Evolutionary conservation across 23 tunicate species (phyloP).

Genomic region (Diplosoma virens): DNA sequence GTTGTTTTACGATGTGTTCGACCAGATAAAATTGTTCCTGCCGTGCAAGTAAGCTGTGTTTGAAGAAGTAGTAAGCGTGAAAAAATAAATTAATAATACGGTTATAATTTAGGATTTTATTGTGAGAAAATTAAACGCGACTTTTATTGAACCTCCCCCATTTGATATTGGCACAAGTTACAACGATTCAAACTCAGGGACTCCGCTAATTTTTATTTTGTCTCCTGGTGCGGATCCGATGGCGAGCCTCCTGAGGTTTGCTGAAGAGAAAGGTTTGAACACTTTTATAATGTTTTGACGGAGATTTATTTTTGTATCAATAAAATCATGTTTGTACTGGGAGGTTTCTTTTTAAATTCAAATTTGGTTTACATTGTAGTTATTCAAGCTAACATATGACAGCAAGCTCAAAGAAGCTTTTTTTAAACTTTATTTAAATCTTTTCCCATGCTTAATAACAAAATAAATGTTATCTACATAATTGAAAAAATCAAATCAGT

Average conservation of each 20-base stretch:
- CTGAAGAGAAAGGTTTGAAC: constrained; percentile 94
- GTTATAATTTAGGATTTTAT: constrained; percentile 55
- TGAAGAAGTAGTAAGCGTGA: not conserved
- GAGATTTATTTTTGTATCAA: no score
- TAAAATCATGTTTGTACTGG: no score
- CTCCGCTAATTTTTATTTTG: constrained; percentile 83
- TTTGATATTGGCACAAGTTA: constrained; percentile 76
- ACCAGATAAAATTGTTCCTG: constrained; percentile 85
- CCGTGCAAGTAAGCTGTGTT: constrained; percentile 57
- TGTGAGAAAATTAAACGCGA: constrained; percentile 63
- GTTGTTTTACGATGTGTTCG: constrained; percentile 73
- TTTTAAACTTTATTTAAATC: no score
- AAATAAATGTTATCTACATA: no score
- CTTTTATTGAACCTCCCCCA: constrained; percentile 83
- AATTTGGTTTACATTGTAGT: no score
- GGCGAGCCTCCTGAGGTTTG: constrained; percentile 88
- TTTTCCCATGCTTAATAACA: no score
- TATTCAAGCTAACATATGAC: no score
- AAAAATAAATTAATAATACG: not conserved
- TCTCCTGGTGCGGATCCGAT: constrained; percentile 95
- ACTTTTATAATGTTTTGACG: no score
- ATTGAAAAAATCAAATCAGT: no score
- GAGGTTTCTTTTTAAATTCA: no score
- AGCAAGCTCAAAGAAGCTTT: no score
- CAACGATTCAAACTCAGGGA: constrained; percentile 74